Evolutionary conservation across 2,797 vertebrate genomes (phyloP).

Genomic region (Bufotes viridis): DNA sequence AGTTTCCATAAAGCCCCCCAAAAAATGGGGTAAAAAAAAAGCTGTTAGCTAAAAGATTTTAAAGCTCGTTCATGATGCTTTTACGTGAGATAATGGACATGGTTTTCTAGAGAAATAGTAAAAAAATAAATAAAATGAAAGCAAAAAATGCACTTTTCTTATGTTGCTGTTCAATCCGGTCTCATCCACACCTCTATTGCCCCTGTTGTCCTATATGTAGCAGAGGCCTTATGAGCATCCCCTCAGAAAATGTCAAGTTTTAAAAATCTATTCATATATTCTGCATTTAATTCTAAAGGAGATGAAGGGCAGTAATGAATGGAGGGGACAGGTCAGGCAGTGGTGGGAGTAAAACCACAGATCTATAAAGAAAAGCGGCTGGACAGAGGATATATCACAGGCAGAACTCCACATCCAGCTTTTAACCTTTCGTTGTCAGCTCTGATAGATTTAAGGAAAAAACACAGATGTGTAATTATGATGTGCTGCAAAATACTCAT

Average conservation of each 20-base stretch:
- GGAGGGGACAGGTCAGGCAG: conserved; percentile 22
- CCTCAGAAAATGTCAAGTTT: neutral
- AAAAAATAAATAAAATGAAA: no score
- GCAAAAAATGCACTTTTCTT: no score
- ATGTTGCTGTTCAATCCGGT: no score
- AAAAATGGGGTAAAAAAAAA: no score
- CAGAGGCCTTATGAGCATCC: neutral
- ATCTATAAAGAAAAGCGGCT: conserved; percentile 30
- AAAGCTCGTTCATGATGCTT: no score
- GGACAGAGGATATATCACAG: conserved; percentile 39
- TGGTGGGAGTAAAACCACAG: conserved; percentile 45
- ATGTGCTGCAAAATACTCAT: conserved; percentile 32
- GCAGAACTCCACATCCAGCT: conserved; percentile 34
- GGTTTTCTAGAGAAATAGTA: no score
- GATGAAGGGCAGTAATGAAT: neutral
- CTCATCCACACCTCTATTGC: no score
- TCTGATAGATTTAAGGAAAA: conserved; percentile 46
- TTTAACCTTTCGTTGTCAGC: conserved; percentile 51
- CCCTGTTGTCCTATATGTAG: no score
- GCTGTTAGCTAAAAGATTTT: no score
- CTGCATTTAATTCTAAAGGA: neutral
- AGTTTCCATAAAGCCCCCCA: no score
- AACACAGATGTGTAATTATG: conserved; percentile 46
- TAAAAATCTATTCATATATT: no score
- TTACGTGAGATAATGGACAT: no score